These are phyloP conservation scores for Petrocephalus schoutedeni DNA, from an alignment of 2,797 vertebrate species.

Conservation along the genomic window DNA sequence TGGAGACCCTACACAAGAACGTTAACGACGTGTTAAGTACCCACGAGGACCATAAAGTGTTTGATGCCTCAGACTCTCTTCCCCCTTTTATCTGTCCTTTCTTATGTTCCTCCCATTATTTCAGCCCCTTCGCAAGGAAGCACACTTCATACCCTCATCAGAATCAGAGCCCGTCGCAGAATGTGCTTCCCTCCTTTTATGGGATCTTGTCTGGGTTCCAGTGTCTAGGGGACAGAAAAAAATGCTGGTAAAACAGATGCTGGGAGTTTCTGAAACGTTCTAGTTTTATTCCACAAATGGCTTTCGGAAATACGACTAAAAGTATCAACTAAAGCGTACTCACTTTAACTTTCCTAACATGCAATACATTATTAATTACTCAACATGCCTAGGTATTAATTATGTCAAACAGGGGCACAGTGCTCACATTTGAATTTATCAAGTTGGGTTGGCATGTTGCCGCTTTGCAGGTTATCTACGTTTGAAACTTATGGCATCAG, in stretches of 20 bases:
- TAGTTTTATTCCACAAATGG: background rate
- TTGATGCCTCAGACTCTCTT: background rate
- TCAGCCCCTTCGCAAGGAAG: background rate
- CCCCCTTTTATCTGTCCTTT: background rate
- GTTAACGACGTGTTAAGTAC: background rate
- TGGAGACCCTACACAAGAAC: conserved; percentile 13
- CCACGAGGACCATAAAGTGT: background rate
- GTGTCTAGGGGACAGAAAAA: background rate
- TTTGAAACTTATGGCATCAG: background rate
- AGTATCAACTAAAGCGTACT: background rate
- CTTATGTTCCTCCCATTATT: background rate
- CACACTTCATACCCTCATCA: background rate
- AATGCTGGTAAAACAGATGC: background rate
- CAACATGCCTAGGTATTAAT: background rate
- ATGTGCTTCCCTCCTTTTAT: background rate
- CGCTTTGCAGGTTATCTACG: background rate
- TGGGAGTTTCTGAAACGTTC: background rate
- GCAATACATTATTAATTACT: background rate
- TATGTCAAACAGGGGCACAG: background rate
- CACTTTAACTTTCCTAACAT: background rate
- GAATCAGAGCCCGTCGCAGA: background rate
- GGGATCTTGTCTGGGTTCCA: background rate
- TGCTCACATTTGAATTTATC: background rate
- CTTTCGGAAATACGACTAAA: background rate
- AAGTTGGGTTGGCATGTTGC: background rate